A percentile compares a stretch with the other conserved stretches of the same genome.
These are phyloP conservation scores for Silurus lanzhouensis DNA, from an alignment of 2,797 vertebrate species.

Conservation along the genomic window DNA sequence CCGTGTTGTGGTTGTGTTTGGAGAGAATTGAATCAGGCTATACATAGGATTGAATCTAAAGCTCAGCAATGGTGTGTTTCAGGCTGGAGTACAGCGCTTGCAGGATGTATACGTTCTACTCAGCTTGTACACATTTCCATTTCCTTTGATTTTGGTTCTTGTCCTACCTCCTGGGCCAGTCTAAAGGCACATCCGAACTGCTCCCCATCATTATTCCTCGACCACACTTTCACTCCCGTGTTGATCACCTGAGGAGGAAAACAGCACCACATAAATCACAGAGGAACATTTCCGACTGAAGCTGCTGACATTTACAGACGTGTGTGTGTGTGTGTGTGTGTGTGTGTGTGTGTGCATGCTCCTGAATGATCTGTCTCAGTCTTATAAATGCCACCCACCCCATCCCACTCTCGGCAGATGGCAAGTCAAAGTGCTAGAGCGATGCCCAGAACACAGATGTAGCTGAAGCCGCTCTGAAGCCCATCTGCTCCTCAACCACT, in stretches of 20 bases:
- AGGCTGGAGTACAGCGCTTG: not conserved
- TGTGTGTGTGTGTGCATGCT: not conserved
- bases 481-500: constrained; percentile 49
- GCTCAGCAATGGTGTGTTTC: not conserved
- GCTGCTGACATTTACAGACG: constrained; percentile 36
- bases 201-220: constrained; percentile 91
- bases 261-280: not conserved
- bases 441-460: constrained; percentile 8
- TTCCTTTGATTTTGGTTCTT: not conserved
- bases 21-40: not conserved
- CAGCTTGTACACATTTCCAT: too few relatives aligned
- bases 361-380: constrained; percentile 18
- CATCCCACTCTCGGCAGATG: constrained; percentile 40
- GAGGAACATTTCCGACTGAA: constrained; percentile 3
- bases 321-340: not conserved
- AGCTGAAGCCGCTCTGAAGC: constrained; percentile 31
- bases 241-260: constrained; percentile 86
- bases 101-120: not conserved
- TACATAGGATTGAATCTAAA: not conserved
- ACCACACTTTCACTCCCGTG: constrained; percentile 96
- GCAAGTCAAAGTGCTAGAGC: constrained; percentile 31
- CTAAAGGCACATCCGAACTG: constrained; percentile 96
- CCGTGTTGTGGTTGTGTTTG: not conserved
- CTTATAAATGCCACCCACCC: constrained; percentile 31
- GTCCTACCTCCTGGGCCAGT: constrained; percentile 91